Evolutionary conservation across 2,888 invertebrate species (phyloP), one percentile per base, ranked within the genome.

Genomic region (Meteorus colon): DNA sequence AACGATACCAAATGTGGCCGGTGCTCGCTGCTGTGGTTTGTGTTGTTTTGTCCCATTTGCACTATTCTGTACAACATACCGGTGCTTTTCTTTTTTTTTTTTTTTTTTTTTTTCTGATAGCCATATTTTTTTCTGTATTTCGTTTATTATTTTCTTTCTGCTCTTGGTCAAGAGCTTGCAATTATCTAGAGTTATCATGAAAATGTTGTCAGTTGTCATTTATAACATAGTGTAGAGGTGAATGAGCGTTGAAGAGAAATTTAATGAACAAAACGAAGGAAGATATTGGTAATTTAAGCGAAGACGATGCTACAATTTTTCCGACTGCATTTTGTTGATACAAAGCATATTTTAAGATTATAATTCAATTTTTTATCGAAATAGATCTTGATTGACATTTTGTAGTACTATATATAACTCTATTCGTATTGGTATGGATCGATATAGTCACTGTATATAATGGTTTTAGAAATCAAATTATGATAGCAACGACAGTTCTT

Each of bases 1-100:
- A 63, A 62, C 48, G 63, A 72, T 63, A 63, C 60, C 63, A 37
- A 55, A 62, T 72, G 62, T 72, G 72, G 8, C 48, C 45, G 63
- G 72, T 10, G 62, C 27, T 29, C 34, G 48, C 48, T 45, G 63
- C 45, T 51, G 62, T 72, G 48, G 51, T 34, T 69, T 34, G 29
- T 10, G 31, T 34, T 72, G 41, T 65, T 65, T 65, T 65, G 34
- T 19, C 34, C 24, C 65, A 72, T 72, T 63, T 72, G 63, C 45
- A 63, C 19, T 41, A 24, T 72, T 63, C 48, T 70, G 19, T 31
- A 59, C 24, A 70, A 19, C 65, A 65, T 41, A 8, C 4, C 41
- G 34, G 8, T 65, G 31, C 37, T 34, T 70, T 16, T 69, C 51
- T 16, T 55, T 19, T 16, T 8, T n/a, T 70, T 5, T 16, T 55